Base-by-base conservation (phyloP, 1,140 invertebrate species). In the Cataglyphis hispanica region DNA sequence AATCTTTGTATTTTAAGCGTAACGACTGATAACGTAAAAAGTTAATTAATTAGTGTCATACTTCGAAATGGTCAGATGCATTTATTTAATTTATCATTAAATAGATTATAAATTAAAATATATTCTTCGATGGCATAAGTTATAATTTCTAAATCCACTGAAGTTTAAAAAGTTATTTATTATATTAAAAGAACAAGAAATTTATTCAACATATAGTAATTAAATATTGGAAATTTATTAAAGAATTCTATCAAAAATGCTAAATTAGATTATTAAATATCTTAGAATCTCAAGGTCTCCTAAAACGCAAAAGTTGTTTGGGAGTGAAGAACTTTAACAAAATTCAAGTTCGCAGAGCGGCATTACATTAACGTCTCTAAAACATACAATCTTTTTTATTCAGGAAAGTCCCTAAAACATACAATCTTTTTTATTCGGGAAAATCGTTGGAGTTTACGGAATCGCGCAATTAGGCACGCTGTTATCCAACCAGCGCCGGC, bases 381-480 rank as follows among this genome's bases (percentile, higher is more conserved):
- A 74, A 74, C 25, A 43, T 27, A 46, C 40, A 46, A 72, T 34
- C 25, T 22, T 31, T 11, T 31, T 46, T 40, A 56, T 56, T 19
- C 19, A 25, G n/a, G 19, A 31, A 80, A 83, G n/a, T n/a, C 1
- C 34, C 10, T 56, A 6, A 69, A 74, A 74, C 25, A 43, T 27
- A 46, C 40, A 46, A 72, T 34, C 25, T 22, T 31, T 11, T 31
- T 46, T 40, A 56, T 56, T 19, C 19, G 19, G n/a, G 19, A 31
- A 80, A 83, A n/a, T 74, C 67, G 67, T 60, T 60, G 22, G 56
- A 60, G 67, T 56, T 83, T 53, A 72, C 37, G 22, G 43, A 61
- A 61, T 83, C 37, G 64, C 37, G 67, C 37, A 83, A 83, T 83
- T 74, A 83, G 67, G 56, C 53, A 27, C 34, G 40, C 43, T 43